Evolutionary conservation across 1,140 invertebrate species (phyloP).

Genomic region (Paramacrobiotus metropolitanus): DNA sequence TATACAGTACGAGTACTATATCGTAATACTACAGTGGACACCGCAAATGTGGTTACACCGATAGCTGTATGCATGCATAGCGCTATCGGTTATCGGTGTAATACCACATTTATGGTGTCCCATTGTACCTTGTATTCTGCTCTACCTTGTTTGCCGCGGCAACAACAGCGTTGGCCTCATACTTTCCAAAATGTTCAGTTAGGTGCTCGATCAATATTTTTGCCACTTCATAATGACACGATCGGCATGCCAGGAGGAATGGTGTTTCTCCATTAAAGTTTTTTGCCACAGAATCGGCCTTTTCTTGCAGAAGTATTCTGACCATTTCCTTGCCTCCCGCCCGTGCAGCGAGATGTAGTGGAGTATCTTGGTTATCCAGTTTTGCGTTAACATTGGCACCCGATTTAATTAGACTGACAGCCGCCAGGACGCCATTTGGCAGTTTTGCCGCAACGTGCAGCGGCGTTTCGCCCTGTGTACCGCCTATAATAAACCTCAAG

Average conservation of each 20-base stretch:
- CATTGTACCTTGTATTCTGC: too few species aligned
- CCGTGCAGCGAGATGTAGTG: conserved; percentile 26
- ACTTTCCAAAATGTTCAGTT: too few species aligned
- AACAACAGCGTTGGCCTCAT: too few species aligned
- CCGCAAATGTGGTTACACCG: too few species aligned
- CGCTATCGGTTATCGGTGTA: too few species aligned
- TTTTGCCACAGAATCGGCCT: conserved; percentile 21
- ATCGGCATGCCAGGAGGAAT: conserved; percentile 15
- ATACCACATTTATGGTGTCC: too few species aligned
- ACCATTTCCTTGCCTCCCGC: conserved; percentile 25
- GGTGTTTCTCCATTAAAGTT: conserved; percentile 11
- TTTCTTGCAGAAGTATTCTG: conserved; percentile 22
- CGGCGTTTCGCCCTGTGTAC: conserved; percentile 56
- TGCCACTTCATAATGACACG: conserved; percentile 19
- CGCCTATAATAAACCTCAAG: too few species aligned
- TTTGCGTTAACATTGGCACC: conserved; percentile 71
- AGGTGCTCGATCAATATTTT: conserved; percentile 14
- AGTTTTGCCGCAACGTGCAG: conserved; percentile 82
- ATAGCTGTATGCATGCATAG: too few species aligned
- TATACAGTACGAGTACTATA: too few species aligned
- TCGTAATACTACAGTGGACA: too few species aligned
- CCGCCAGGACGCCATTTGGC: conserved; percentile 76
- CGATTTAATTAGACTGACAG: conserved; percentile 84
- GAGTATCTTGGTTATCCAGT: conserved; percentile 29
- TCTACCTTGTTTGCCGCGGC: too few species aligned